Conservation (phyloP, 2,888 invertebrate genomes). For the Chromoteleia sp. region DNA sequence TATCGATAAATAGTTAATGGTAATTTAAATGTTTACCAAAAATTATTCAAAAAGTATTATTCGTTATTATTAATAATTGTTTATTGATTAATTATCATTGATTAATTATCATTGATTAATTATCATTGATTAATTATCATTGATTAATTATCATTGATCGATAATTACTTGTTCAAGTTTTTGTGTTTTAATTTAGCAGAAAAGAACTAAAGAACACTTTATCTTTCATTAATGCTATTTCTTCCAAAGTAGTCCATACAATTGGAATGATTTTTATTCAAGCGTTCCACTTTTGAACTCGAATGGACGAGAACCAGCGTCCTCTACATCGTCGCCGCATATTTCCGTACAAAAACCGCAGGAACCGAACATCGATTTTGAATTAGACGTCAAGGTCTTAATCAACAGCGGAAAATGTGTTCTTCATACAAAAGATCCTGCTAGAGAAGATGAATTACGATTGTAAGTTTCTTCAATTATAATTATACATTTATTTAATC, state of each 20-base stretch:
- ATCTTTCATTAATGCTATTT: slow-evolving; percentile 10
- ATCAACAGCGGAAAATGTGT: slow-evolving; percentile 99
- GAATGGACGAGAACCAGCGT: slow-evolving; percentile 81
- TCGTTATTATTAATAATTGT: too few species aligned
- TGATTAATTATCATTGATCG: too few species aligned
- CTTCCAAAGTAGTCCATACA: slow-evolving; percentile 39
- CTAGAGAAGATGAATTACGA: slow-evolving; percentile 89
- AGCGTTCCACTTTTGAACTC: slow-evolving; percentile 82
- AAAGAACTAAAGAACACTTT: too few species aligned
- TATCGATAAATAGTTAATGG: too few species aligned
- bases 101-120: too few species aligned
- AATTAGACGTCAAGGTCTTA: slow-evolving; percentile 97
- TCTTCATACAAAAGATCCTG: slow-evolving; percentile 94
- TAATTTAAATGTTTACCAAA: too few species aligned
- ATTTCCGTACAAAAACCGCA: slow-evolving; percentile 87
- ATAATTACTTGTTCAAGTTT: too few species aligned
- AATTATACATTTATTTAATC: too few species aligned
- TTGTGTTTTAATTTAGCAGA: too few species aligned
- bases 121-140: too few species aligned
- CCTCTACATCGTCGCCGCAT: slow-evolving; percentile 82
- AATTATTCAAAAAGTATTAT: too few species aligned
- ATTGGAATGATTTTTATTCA: slow-evolving; percentile 51
- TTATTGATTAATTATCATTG: too few species aligned
- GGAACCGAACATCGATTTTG: slow-evolving; percentile 97
- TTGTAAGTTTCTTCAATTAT: slow-evolving; percentile 83